phyloP scores from a whole-genome alignment of 2,888 invertebrate species.

The Lepidocyrtinus sp. region DNA sequence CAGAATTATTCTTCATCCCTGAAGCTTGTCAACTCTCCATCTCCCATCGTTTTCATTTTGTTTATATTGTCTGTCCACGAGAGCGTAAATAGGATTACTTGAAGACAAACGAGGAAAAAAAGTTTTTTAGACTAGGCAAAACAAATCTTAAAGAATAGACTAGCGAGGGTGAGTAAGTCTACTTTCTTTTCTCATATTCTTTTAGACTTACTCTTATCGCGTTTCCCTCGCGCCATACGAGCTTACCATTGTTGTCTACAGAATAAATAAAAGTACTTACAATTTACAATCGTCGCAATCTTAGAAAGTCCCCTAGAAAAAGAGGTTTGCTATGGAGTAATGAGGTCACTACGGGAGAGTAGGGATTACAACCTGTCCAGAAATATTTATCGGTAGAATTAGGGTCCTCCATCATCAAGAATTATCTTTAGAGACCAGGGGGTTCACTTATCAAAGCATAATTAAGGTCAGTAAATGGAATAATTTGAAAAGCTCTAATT shows the following conservation, averaged over 20 bases:
- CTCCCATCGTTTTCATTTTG: slow-evolving; percentile 8
- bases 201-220: not conserved
- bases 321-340: not conserved
- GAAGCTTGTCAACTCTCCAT: not conserved
- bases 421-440: not conserved
- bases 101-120: slow-evolving; percentile 8
- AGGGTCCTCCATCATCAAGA: not conserved
- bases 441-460: not conserved
- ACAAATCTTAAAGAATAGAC: slow-evolving; percentile 1
- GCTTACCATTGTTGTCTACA: not conserved
- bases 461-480: slow-evolving; percentile 9
- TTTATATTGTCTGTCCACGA: slow-evolving; percentile 11
- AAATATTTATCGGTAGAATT: not conserved
- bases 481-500: not conserved
- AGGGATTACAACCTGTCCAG: slow-evolving; percentile 1
- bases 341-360: not conserved
- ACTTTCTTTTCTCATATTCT: not conserved
- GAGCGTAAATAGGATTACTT: slow-evolving; percentile 4
- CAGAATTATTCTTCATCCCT: too few species aligned
- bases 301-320: not conserved
- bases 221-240: not conserved
- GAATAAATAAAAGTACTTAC: not conserved
- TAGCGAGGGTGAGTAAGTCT: not conserved
- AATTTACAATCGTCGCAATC: too few species aligned
- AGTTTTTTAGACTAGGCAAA: slow-evolving; percentile 5